Evolutionary conservation across 1,140 invertebrate species (phyloP).

Genomic region (Saccostrea cuccullata): DNA sequence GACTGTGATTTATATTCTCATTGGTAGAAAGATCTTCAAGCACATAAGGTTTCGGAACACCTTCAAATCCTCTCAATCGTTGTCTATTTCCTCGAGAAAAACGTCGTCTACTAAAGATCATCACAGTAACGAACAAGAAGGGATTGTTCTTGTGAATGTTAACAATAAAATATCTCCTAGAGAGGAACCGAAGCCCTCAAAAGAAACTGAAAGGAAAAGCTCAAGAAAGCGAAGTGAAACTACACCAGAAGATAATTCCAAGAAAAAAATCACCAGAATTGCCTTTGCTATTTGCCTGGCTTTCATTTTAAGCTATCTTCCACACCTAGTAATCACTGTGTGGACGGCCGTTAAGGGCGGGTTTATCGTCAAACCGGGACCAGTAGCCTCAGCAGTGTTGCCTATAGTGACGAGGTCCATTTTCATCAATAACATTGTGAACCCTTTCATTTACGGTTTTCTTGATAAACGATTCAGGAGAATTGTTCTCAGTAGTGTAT

Average conservation of each 20-base stretch:
- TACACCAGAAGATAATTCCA: slow-evolving; percentile 16
- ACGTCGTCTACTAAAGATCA: not conserved
- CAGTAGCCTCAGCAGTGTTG: slow-evolving; percentile 53
- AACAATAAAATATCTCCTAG: not conserved
- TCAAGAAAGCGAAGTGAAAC: not conserved
- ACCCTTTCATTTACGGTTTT: slow-evolving; percentile 69
- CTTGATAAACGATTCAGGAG: slow-evolving; percentile 60
- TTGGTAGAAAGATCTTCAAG: slow-evolving; percentile 58
- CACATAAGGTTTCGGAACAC: slow-evolving; percentile 61
- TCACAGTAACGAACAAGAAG: not conserved
- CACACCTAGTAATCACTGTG: slow-evolving; percentile 61
- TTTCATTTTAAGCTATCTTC: slow-evolving; percentile 68
- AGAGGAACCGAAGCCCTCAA: not conserved
- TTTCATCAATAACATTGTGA: slow-evolving; percentile 66
- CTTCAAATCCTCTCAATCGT: slow-evolving; percentile 41
- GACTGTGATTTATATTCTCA: slow-evolving; percentile 61
- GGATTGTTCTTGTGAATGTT: not conserved
- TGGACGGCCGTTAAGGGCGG: slow-evolving; percentile 59
- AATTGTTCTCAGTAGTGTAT: no score
- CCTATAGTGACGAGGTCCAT: slow-evolving; percentile 64
- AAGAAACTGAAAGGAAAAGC: not conserved
- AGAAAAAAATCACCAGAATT: slow-evolving; percentile 62
- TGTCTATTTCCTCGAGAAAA: not conserved
- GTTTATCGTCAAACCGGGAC: slow-evolving; percentile 50
- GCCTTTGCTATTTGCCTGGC: slow-evolving; percentile 62